Evolutionary conservation across 1,140 invertebrate species (phyloP).

Genomic region (Geopemphigus sp.): DNA sequence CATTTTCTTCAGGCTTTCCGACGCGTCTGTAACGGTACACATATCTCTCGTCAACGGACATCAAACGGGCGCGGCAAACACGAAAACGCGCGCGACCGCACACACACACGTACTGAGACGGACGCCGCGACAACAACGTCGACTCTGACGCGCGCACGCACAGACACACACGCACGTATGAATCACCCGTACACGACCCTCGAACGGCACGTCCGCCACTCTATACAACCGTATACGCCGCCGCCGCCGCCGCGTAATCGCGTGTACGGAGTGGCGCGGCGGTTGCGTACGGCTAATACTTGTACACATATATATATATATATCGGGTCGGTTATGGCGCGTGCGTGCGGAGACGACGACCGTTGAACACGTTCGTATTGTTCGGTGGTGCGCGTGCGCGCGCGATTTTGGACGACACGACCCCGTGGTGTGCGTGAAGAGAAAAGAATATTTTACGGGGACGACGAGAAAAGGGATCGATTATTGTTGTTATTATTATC

Average conservation of each 20-base stretch:
- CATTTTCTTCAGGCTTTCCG: constrained; percentile 42
- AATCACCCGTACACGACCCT: no score
- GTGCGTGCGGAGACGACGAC: no score
- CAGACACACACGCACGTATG: not conserved
- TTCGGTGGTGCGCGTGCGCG: not conserved
- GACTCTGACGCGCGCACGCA: not conserved
- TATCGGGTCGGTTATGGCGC: no score
- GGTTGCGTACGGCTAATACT: no score
- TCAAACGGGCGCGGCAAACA: not conserved
- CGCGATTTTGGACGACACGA: no score
- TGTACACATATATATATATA: no score
- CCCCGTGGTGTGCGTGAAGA: no score
- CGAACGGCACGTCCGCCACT: no score
- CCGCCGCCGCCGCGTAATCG: no score
- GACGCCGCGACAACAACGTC: not conserved
- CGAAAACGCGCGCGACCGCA: not conserved
- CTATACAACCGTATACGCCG: not conserved
- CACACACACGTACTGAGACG: not conserved
- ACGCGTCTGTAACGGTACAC: constrained; percentile 21
- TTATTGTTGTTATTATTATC: not conserved
- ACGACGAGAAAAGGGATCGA: not conserved
- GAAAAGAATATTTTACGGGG: not conserved
- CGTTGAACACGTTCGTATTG: no score
- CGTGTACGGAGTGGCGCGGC: no score
- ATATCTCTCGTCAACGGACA: no score